These are phyloP conservation scores for Macrophya alboannulata DNA, from an alignment of 2,888 invertebrate genomes.

Conservation along the genomic window DNA sequence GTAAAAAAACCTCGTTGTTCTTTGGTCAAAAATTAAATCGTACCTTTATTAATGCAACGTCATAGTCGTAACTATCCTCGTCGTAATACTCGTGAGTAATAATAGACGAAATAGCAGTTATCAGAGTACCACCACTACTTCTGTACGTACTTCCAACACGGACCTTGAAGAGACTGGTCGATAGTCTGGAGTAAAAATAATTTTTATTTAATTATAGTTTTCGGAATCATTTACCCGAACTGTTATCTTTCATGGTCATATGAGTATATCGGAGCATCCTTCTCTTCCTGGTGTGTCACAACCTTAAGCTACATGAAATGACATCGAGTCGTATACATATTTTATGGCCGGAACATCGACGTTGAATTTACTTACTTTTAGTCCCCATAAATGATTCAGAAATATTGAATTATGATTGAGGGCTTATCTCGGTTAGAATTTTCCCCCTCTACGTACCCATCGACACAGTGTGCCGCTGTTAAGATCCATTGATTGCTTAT, in stretches of 20 bases:
- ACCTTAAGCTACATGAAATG: not conserved
- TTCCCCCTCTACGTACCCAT: slow-evolving; percentile 17
- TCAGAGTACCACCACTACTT: slow-evolving; percentile 61
- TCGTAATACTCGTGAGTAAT: slow-evolving; percentile 76
- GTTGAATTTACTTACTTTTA: not conserved
- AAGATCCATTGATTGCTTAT: slow-evolving; percentile 64
- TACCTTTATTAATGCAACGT: slow-evolving; percentile 79
- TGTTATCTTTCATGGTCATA: not conserved
- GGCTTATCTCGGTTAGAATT: not conserved
- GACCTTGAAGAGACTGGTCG: slow-evolving; percentile 61
- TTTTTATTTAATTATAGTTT: not conserved
- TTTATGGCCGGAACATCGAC: not conserved
- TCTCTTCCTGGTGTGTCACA: not conserved
- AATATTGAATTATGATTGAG: slow-evolving; percentile 8
- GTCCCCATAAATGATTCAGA: not conserved
- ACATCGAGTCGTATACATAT: not conserved
- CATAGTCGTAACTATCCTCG: slow-evolving; percentile 77
- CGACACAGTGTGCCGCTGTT: slow-evolving; percentile 67
- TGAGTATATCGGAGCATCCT: not conserved
- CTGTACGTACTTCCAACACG: slow-evolving; percentile 68
- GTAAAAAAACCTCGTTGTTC: not conserved
- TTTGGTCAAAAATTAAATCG: not conserved
- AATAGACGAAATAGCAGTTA: slow-evolving; percentile 68
- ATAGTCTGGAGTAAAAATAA: slow-evolving; percentile 39
- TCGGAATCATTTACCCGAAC: not conserved